phyloP scores from a whole-genome alignment of 92 coral and sea anemone genomes.

The Porites cylindrica region DNA sequence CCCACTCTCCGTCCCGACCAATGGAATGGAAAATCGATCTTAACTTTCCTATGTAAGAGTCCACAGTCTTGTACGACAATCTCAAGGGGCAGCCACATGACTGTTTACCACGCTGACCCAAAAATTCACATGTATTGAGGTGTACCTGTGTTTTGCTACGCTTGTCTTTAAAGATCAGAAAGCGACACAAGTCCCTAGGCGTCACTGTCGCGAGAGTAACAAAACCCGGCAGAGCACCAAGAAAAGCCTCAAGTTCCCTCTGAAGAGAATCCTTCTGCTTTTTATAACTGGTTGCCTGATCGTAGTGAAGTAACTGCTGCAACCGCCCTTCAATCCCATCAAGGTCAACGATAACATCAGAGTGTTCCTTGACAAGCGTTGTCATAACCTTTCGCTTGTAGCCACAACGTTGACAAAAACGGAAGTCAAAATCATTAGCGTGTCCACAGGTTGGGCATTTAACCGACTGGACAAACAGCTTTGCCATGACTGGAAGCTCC shows the following conservation, averaged over 20 bases:
- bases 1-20: no score
- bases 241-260: constrained; percentile 34
- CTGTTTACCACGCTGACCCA: no score
- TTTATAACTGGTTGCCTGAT: constrained; percentile 24
- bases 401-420: no score
- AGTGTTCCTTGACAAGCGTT: neutral
- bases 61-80: no score
- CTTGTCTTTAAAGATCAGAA: neutral
- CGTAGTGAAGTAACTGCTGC: constrained; percentile 36
- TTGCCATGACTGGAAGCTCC: neutral
- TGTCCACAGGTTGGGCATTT: no score
- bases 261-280: constrained; percentile 42
- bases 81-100: no score
- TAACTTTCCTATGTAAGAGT: no score
- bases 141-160: constrained; percentile 5
- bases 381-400: no score
- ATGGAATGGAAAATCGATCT: no score
- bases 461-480: neutral
- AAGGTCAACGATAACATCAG: neutral
- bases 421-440: no score
- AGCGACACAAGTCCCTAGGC: neutral
- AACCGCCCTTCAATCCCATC: neutral
- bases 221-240: constrained; percentile 36
- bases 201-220: constrained; percentile 23
- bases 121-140: neutral